These are phyloP conservation scores for Drosophila baimaii DNA, from an alignment of 1,140 invertebrate species.

Conservation along the genomic window DNA sequence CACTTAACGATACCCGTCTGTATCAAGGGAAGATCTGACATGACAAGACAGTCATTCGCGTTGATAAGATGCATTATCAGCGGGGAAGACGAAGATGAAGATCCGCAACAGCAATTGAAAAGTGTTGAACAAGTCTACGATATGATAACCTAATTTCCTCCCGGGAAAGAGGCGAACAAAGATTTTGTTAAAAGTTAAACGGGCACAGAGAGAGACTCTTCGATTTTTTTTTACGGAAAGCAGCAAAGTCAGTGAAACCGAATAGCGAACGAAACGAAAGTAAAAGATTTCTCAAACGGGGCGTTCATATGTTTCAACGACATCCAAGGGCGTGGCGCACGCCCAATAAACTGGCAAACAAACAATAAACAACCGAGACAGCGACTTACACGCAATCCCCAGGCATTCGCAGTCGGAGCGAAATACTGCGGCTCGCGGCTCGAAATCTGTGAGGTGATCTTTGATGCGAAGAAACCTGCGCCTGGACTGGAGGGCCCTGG, in stretches of 20 bases:
- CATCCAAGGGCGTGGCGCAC: conserved; percentile 67
- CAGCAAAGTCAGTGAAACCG: conserved; percentile 18
- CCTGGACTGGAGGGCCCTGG: conserved; percentile 84
- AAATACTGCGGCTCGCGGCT: conserved; percentile 27
- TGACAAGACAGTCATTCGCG: conserved; percentile 67
- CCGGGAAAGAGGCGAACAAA: conserved; percentile 41
- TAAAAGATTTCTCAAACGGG: conserved; percentile 58
- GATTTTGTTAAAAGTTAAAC: conserved; percentile 27
- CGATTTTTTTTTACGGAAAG: conserved; percentile 6
- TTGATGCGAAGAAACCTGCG: conserved; percentile 84
- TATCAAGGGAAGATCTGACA: conserved; percentile 52
- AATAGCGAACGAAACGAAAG: conserved; percentile 64
- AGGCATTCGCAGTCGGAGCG: conserved; percentile 16
- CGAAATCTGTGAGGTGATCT: conserved; percentile 68
- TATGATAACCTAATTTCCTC: conserved; percentile 82
- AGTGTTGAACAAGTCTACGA: conserved; percentile 79
- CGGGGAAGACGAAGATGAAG: conserved; percentile 84
- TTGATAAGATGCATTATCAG: conserved; percentile 84
- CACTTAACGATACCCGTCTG: conserved; percentile 11
- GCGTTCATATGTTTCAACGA: conserved; percentile 74
- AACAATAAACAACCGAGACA: conserved; percentile 38
- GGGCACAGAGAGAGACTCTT: conserved; percentile 29
- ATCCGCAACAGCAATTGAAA: conserved; percentile 77
- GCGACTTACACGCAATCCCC: conserved; percentile 25
- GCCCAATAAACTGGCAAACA: conserved; percentile 45